Percentiles rank a stretch among this genome's conserved stretches.
These are phyloP conservation scores for Anguilla marmorata DNA, from an alignment of 2,797 vertebrate genomes.

Conservation along the genomic window DNA sequence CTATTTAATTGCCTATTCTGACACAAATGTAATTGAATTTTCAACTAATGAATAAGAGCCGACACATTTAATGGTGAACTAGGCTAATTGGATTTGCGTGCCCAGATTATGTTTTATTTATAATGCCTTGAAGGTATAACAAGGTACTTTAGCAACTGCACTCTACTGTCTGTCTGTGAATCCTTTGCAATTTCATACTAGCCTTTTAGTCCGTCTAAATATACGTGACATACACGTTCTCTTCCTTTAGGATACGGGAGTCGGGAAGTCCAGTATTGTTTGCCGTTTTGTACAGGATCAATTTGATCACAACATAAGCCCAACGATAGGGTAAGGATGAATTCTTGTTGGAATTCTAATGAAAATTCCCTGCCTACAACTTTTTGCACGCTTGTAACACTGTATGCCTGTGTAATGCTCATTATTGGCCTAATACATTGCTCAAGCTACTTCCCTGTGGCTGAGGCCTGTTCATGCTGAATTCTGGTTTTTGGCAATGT, in stretches of 20 bases:
- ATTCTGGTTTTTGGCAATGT: background rate
- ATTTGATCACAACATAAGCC: constrained; percentile 97
- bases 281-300: constrained; percentile 96
- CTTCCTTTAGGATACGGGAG: constrained; percentile 86
- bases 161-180: background rate
- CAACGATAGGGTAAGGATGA: constrained; percentile 91
- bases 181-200: background rate
- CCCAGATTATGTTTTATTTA: background rate
- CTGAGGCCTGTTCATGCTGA: constrained; percentile 6
- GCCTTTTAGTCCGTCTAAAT: background rate
- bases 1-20: background rate
- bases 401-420: background rate
- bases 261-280: constrained; percentile 97
- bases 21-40: background rate
- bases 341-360: background rate
- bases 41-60: background rate
- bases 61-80: background rate
- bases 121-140: background rate
- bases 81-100: background rate
- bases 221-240: background rate
- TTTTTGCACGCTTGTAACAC: background rate
- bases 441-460: background rate
- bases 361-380: background rate
- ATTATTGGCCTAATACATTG: background rate
- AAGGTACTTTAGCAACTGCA: background rate